These are phyloP conservation scores for Melieria picta DNA, from an alignment of 2,888 invertebrate genomes.

Conservation along the genomic window DNA sequence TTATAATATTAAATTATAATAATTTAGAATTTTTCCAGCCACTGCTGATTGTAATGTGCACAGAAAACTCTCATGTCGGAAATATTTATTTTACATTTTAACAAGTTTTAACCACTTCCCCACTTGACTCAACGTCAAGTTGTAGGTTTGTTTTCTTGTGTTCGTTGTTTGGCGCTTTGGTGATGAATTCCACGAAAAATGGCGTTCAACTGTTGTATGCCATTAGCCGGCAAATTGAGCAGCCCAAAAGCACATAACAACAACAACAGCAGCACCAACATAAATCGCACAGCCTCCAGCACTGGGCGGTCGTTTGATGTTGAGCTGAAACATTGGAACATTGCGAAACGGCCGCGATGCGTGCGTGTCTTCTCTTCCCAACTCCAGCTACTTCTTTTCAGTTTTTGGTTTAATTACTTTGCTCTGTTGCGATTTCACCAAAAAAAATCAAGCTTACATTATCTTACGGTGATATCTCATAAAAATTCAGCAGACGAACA, in stretches of 20 bases:
- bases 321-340: background rate
- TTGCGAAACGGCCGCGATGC: conserved; percentile 23
- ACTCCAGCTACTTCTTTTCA: background rate
- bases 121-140: conserved; percentile 13
- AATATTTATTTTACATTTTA: conserved; percentile 14
- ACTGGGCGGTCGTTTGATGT: background rate
- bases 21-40: no score
- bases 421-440: conserved; percentile 32
- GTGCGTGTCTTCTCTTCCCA: background rate
- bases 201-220: conserved; percentile 57
- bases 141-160: conserved; percentile 9
- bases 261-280: conserved; percentile 43
- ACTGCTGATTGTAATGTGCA: no score
- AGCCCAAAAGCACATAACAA: conserved; percentile 8
- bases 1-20: no score
- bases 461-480: conserved; percentile 58
- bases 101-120: conserved; percentile 18
- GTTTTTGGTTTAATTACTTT: conserved; percentile 11
- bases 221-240: conserved; percentile 35
- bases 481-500: conserved; percentile 32
- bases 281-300: background rate
- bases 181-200: conserved; percentile 33
- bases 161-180: background rate
- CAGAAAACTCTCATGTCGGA: background rate
- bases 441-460: conserved; percentile 51